phyloP scores from a whole-genome alignment of 53 echinoderm and acorn worm species.

The Actinopyga echinites region DNA sequence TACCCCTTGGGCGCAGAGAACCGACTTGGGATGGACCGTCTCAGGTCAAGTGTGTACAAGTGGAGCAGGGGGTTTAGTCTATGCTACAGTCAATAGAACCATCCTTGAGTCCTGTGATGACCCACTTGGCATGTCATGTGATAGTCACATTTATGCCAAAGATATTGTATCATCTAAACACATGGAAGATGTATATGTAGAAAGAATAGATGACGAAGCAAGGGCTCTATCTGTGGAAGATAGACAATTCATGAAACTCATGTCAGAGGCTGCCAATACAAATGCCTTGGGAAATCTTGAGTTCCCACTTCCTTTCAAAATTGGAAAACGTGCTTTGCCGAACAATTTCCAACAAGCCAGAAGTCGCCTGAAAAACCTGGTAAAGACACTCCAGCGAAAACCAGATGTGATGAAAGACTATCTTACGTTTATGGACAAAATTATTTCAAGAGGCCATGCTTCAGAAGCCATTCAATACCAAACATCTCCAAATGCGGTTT shows the following conservation, averaged over 20 bases:
- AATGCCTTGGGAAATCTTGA: slow-evolving; percentile 36
- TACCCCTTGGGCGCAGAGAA: slow-evolving; percentile 64
- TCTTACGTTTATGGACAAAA: slow-evolving; percentile 20
- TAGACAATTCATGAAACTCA: slow-evolving; percentile 11
- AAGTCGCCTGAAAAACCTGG: slow-evolving; percentile 10
- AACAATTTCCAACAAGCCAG: slow-evolving; percentile 41
- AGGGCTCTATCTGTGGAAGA: slow-evolving; percentile 55
- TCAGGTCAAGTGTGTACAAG: slow-evolving; percentile 56
- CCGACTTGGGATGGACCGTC: slow-evolving; percentile 62
- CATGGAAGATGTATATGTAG: slow-evolving; percentile 25
- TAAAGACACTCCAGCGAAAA: slow-evolving; percentile 30
- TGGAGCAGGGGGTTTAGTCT: not conserved
- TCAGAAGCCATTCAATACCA: not conserved
- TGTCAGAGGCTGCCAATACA: slow-evolving; percentile 43
- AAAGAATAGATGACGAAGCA: slow-evolving; percentile 23
- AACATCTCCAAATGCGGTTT: not conserved
- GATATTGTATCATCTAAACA: not conserved
- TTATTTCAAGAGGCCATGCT: slow-evolving; percentile 39
- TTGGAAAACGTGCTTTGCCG: slow-evolving; percentile 14
- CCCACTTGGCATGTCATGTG: not conserved
- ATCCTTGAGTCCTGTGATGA: not conserved
- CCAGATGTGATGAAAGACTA: slow-evolving; percentile 39
- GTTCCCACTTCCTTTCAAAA: slow-evolving; percentile 47
- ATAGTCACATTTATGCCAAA: slow-evolving; percentile 46
- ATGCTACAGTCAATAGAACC: slow-evolving; percentile 35